Base-by-base conservation (phyloP, 1,140 invertebrate species). In the Nasonia giraulti region DNA sequence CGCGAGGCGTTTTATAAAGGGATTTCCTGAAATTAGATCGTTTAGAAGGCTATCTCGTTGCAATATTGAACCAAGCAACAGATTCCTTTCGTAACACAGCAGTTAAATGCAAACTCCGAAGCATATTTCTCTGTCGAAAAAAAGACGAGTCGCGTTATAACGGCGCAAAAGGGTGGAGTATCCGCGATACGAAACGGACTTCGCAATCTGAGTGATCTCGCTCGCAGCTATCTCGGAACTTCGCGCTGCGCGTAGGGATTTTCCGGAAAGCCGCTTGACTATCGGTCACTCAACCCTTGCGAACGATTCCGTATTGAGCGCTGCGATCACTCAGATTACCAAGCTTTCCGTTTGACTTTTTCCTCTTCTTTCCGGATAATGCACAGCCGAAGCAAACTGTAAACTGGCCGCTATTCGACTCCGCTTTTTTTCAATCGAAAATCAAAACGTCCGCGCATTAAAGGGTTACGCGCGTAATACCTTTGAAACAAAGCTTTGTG, bases 321-420 rank as follows among this genome's bases (percentile, higher is more conserved):
- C 82, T 83, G 27, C 27, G 82, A 77, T 83, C 73, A 77, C 37
- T 77, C 31, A 80, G 83, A 79, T 84, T 86, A 66, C 62, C 68
- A 31, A 76, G 31, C 75, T 50, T 85, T 62, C 20, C n/a, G 4
- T 62, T 62, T 62, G 17, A n/a, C 55, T 0, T 81, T 40, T 71
- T 68, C 37, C n/a, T 40, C 62, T 37, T 62, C 71, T 80, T 71
- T 75, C 23, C 50, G 55, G 55, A 62, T 62, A n/a, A 20, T 3
- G 20, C 17, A 17, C 17, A 37, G 33, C 17, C 55, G 20, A n/a
- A 62, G 20, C 6, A n/a, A n/a, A 62, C 55, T 62, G 5, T 37
- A 37, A 3, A 62, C 20, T n/a, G 3, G 17, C 20, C 17, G 20
- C 17, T n/a, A n/a, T 27, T 37, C 44, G n/a, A 77, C 44, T 77